Evolutionary conservation across 2,113 vertebrate species (phyloP).

Genomic region (Poeciliopsis prolifica): DNA sequence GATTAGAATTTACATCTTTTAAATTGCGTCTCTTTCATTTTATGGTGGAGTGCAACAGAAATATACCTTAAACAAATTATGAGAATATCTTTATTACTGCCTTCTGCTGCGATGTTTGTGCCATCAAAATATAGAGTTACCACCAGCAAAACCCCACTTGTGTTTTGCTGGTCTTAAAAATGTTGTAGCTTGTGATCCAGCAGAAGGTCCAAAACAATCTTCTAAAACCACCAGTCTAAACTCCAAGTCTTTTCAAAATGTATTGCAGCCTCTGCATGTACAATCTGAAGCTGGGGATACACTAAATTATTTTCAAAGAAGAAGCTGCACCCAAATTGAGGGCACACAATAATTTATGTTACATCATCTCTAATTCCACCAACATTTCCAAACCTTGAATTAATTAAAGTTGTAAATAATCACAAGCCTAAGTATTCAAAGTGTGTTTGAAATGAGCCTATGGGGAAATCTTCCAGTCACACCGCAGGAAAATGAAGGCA

Average conservation of each 20-base stretch:
- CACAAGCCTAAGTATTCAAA: conserved; percentile 32
- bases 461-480: conserved; percentile 44
- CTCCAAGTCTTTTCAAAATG: not conserved
- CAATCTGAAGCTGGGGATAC: no score
- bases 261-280: conserved; percentile 2
- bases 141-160: not conserved
- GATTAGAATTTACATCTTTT: no score
- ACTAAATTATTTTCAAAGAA: conserved; percentile 13
- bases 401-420: conserved; percentile 82
- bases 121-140: not conserved
- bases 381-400: conserved; percentile 76
- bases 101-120: not conserved
- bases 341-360: conserved; percentile 76
- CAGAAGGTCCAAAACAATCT: no score
- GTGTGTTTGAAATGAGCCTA: conserved; percentile 44
- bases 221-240: not conserved
- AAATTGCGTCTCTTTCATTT: no score
- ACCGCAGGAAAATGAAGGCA: conserved; percentile 62
- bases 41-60: no score
- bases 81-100: no score
- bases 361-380: conserved; percentile 78
- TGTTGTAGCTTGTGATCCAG: not conserved
- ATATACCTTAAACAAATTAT: no score
- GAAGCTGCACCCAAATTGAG: conserved; percentile 81
- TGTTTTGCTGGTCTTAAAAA: not conserved